Percentiles rank a stretch among this genome's conserved stretches.
Evolutionary conservation across 2,888 invertebrate genomes (phyloP).

Genomic region (Limnephilus marmoratus): DNA sequence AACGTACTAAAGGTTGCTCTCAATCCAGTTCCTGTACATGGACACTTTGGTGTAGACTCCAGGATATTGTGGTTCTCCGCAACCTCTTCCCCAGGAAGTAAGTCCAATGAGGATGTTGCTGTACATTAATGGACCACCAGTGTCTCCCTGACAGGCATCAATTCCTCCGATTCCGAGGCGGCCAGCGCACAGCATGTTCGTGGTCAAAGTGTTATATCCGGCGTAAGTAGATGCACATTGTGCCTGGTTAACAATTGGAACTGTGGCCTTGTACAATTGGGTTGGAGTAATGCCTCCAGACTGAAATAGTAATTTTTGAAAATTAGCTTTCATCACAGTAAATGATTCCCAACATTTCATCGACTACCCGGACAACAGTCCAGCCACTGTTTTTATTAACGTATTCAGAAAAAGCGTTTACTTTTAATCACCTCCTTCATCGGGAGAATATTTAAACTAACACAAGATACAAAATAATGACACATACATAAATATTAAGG

Average conservation of each 20-base stretch:
- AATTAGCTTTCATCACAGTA: background rate
- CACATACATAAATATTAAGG: too few relatives aligned
- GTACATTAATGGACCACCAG: conserved; percentile 76
- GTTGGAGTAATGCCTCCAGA: conserved; percentile 48
- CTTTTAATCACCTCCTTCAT: too few relatives aligned
- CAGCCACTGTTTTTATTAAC: too few relatives aligned
- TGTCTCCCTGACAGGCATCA: conserved; percentile 77
- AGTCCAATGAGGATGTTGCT: conserved; percentile 73
- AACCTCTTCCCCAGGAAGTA: conserved; percentile 79
- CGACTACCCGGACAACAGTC: too few relatives aligned
- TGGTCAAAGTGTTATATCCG: conserved; percentile 68
- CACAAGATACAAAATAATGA: too few relatives aligned
- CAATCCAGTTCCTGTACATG: conserved; percentile 71
- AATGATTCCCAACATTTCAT: too few relatives aligned
- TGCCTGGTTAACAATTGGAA: conserved; percentile 58
- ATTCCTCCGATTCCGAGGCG: conserved; percentile 72
- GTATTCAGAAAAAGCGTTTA: too few relatives aligned
- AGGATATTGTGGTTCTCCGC: conserved; percentile 76
- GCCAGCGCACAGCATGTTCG: conserved; percentile 74
- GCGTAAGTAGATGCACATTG: conserved; percentile 51
- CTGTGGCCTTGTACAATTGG: conserved; percentile 50
- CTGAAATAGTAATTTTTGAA: conserved; percentile 32
- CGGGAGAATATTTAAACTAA: too few relatives aligned
- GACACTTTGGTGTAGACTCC: conserved; percentile 79
- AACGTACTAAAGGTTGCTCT: conserved; percentile 51